A percentile compares a stretch with the other conserved stretches of the same genome.
Conservation (phyloP, 2,113 vertebrate species). For the Rhea pennata region DNA sequence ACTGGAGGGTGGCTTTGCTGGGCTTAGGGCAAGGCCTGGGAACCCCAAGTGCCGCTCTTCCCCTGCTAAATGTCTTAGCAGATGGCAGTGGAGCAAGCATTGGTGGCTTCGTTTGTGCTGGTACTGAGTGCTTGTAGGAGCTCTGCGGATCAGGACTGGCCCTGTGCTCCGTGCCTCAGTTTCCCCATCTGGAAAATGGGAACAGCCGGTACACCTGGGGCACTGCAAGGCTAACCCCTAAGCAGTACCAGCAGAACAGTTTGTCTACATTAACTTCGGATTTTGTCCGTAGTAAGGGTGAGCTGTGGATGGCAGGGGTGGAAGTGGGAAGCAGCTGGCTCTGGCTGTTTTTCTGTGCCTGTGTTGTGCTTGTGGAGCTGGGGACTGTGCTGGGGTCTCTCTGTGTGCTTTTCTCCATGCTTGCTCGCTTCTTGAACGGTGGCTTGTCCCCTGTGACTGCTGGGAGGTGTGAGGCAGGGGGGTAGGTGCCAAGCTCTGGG, state of each 20-base stretch:
- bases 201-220: background rate
- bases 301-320: background rate
- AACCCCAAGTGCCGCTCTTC: background rate
- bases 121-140: background rate
- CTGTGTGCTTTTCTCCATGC: too few relatives aligned
- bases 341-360: background rate
- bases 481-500: too few relatives aligned
- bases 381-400: too few relatives aligned
- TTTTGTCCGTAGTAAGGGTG: background rate
- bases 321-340: rapidly evolving
- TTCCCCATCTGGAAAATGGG: background rate
- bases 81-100: rapidly evolving
- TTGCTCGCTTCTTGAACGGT: too few relatives aligned
- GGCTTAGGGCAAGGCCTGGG: background rate
- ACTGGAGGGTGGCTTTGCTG: background rate
- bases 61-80: rapidly evolving
- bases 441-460: too few relatives aligned
- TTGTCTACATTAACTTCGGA: background rate
- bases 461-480: too few relatives aligned
- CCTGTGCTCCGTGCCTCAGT: background rate
- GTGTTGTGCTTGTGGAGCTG: background rate
- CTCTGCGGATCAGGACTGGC: too few relatives aligned
- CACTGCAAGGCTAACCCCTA: too few relatives aligned
- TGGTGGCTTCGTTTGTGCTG: too few relatives aligned
- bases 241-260: background rate